These are phyloP conservation scores for Takifugu flavidus DNA, from an alignment of 2,113 vertebrate genomes.

Conservation along the genomic window DNA sequence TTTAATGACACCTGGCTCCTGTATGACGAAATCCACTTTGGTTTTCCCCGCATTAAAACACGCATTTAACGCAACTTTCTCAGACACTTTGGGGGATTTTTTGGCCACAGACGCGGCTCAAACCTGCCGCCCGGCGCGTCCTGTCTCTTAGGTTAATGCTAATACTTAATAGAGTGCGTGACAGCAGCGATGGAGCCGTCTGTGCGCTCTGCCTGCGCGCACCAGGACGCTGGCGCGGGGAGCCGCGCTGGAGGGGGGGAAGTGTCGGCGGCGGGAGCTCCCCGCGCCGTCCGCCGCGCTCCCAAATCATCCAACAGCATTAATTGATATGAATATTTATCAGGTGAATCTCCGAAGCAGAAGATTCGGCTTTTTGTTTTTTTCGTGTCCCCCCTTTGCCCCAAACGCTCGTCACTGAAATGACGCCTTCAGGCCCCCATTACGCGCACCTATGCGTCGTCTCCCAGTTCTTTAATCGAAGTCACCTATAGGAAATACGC, in stretches of 20 bases:
- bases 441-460: constrained; percentile 15
- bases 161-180: too few species aligned
- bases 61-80: too few species aligned
- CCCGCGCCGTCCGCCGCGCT: constrained; percentile 52
- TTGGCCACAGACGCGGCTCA: neutral
- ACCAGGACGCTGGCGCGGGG: constrained; percentile 6
- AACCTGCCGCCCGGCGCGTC: neutral
- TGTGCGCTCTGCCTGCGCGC: constrained; percentile 15
- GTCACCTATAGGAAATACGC: constrained; percentile 13
- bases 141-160: neutral
- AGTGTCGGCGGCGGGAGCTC: constrained; percentile 55
- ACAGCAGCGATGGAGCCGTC: too few species aligned
- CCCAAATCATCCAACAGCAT: constrained; percentile 56
- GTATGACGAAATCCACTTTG: too few species aligned
- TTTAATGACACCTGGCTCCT: constrained; percentile 22
- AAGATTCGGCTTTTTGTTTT: constrained; percentile 39
- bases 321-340: constrained; percentile 75
- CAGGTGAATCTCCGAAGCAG: constrained; percentile 51
- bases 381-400: constrained; percentile 60
- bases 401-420: constrained; percentile 44
- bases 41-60: neutral
- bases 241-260: constrained; percentile 46
- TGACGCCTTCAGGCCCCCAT: constrained; percentile 47
- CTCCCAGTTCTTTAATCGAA: neutral
- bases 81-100: neutral